Evolutionary conservation across 30 jellyfish, hydroid and myxozoan genomes (phyloP).

Genomic region (Cassiopea andromeda): DNA sequence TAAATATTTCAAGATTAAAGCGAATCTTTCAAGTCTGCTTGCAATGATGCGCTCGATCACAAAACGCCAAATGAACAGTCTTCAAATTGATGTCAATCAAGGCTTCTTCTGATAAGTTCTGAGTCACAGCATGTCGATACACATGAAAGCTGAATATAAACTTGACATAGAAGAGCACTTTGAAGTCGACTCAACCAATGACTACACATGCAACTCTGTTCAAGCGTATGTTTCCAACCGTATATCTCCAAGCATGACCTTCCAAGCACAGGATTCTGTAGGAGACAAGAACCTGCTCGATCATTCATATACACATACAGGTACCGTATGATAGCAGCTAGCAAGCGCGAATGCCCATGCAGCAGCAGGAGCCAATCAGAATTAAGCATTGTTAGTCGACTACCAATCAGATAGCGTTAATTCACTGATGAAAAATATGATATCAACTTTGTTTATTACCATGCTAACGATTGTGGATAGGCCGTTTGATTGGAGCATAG

Average conservation of each 20-base stretch:
- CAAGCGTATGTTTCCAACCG: conserved; percentile 50
- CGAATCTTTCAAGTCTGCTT: neutral
- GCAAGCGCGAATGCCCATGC: conserved; percentile 37
- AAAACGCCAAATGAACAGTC: neutral
- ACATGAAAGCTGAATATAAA: neutral
- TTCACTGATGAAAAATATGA: conserved; percentile 37
- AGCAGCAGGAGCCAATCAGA: conserved; percentile 34
- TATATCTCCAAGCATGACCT: conserved; percentile 54
- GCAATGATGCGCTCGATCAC: neutral
- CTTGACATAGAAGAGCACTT: conserved; percentile 12
- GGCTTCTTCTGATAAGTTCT: neutral
- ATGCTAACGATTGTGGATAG: conserved; percentile 45
- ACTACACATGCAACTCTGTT: conserved; percentile 42
- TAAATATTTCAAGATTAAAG: neutral
- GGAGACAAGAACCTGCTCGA: conserved; percentile 51
- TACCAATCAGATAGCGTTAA: conserved; percentile 54
- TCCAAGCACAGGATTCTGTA: conserved; percentile 32
- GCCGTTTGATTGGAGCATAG: conserved; percentile 52
- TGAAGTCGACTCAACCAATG: conserved; percentile 49
- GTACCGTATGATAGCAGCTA: conserved; percentile 84
- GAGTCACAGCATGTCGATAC: neutral
- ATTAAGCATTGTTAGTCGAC: neutral
- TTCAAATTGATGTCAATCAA: neutral
- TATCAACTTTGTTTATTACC: conserved; percentile 70
- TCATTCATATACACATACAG: conserved; percentile 74